phyloP scores from a whole-genome alignment of 2,888 invertebrate species.

The Chamaedrilus cognettii region DNA sequence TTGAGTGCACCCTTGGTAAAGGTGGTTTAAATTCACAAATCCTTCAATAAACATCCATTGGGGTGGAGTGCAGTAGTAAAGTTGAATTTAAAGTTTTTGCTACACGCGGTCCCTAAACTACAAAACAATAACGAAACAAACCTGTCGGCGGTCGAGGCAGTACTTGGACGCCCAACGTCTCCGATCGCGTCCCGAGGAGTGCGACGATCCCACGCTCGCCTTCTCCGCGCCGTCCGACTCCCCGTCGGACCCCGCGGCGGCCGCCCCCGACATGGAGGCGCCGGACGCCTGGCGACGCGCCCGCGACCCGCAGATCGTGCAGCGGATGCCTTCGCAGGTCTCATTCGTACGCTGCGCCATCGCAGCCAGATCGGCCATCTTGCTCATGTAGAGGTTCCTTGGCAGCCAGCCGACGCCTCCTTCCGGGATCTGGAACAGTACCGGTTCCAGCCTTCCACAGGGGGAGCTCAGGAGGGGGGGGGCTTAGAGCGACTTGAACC shows the following conservation, averaged over 20 bases:
- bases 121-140: too few relatives aligned
- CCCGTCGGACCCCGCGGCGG: neutral
- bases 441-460: too few relatives aligned
- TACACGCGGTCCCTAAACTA: too few relatives aligned
- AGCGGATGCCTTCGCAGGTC: neutral
- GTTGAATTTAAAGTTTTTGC: too few relatives aligned
- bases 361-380: neutral
- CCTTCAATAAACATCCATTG: too few relatives aligned
- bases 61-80: too few relatives aligned
- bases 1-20: too few relatives aligned
- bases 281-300: neutral
- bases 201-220: neutral
- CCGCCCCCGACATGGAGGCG: neutral
- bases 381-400: neutral
- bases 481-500: too few relatives aligned
- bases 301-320: neutral
- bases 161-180: slow-evolving; percentile 3
- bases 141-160: slow-evolving; percentile 8
- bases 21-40: too few relatives aligned
- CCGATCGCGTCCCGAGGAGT: too few relatives aligned
- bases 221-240: too few relatives aligned
- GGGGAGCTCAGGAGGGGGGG: too few relatives aligned
- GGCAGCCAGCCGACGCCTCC: neutral
- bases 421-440: neutral
- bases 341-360: neutral